These are phyloP conservation scores for Scolopax bukidnonensis DNA, from an alignment of 2,797 vertebrate species.

Conservation along the genomic window DNA sequence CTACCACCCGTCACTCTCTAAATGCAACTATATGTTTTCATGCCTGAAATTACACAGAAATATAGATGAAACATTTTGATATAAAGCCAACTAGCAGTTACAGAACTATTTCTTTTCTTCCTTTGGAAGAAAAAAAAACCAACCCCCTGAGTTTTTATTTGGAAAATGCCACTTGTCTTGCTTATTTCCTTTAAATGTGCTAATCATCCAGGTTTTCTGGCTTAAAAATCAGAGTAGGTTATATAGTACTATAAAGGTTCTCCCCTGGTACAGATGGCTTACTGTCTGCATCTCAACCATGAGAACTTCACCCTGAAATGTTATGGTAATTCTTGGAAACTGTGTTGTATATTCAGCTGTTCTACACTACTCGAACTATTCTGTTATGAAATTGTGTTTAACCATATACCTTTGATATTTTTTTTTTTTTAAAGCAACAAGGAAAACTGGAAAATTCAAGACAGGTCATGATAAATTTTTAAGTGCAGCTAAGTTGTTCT, in stretches of 20 bases:
- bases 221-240: not conserved
- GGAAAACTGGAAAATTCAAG: slow-evolving; percentile 68
- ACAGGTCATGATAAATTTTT: slow-evolving; percentile 68
- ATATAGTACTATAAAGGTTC: not conserved
- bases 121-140: not conserved
- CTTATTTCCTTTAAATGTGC: not conserved
- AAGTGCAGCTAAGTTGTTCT: slow-evolving; percentile 54
- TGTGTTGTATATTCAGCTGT: slow-evolving; percentile 62
- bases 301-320: slow-evolving; percentile 25
- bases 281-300: not conserved
- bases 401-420: slow-evolving; percentile 50
- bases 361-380: slow-evolving; percentile 41
- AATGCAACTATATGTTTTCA: slow-evolving; percentile 18
- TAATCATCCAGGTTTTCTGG: not conserved
- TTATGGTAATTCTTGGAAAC: slow-evolving; percentile 32
- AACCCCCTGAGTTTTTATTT: not conserved
- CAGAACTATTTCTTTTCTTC: slow-evolving; percentile 11
- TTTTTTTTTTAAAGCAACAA: slow-evolving; percentile 68
- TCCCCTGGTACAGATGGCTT: not conserved
- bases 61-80: not conserved
- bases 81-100: not conserved
- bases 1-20: not conserved
- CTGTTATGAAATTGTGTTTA: slow-evolving; percentile 61
- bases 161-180: not conserved
- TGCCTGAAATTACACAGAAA: slow-evolving; percentile 19